phyloP scores from a whole-genome alignment of 2,888 invertebrate species.

The Phrixothrix hirtus region DNA sequence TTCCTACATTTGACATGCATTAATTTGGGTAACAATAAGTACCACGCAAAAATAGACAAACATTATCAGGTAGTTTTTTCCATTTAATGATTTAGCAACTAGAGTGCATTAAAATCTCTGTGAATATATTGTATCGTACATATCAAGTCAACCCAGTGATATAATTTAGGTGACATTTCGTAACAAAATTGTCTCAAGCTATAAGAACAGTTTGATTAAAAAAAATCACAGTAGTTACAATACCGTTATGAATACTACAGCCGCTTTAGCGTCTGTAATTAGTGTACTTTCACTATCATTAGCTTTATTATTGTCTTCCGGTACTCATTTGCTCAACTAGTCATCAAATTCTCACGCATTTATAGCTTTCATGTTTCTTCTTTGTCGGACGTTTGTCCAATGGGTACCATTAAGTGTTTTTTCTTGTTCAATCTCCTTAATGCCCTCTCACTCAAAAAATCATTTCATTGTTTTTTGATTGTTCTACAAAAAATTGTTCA shows the following conservation, averaged over 20 bases:
- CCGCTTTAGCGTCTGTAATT: slow-evolving; percentile 17
- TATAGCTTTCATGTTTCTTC: slow-evolving; percentile 11
- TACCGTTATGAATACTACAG: slow-evolving; percentile 5
- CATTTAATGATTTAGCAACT: too few relatives aligned
- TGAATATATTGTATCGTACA: too few relatives aligned
- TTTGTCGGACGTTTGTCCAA: slow-evolving; percentile 17
- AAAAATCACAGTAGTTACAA: slow-evolving; percentile 1
- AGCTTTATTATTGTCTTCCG: slow-evolving; percentile 36
- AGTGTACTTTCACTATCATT: slow-evolving; percentile 36
- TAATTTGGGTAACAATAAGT: too few relatives aligned
- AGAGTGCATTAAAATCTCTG: too few relatives aligned
- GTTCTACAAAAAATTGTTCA: too few relatives aligned
- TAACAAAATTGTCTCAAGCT: too few relatives aligned
- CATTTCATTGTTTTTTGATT: slow-evolving; percentile 12
- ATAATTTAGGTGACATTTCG: too few relatives aligned
- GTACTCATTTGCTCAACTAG: slow-evolving; percentile 20
- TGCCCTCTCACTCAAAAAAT: neutral
- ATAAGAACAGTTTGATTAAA: too few relatives aligned
- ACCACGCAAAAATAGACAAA: too few relatives aligned
- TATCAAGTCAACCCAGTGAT: too few relatives aligned
- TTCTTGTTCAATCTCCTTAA: slow-evolving; percentile 2
- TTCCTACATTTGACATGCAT: too few relatives aligned
- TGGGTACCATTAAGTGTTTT: slow-evolving; percentile 20
- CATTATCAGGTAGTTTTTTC: too few relatives aligned
- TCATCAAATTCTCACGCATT: slow-evolving; percentile 30